phyloP scores from a whole-genome alignment of 1,140 invertebrate species.

The Heliconius hermathena region DNA sequence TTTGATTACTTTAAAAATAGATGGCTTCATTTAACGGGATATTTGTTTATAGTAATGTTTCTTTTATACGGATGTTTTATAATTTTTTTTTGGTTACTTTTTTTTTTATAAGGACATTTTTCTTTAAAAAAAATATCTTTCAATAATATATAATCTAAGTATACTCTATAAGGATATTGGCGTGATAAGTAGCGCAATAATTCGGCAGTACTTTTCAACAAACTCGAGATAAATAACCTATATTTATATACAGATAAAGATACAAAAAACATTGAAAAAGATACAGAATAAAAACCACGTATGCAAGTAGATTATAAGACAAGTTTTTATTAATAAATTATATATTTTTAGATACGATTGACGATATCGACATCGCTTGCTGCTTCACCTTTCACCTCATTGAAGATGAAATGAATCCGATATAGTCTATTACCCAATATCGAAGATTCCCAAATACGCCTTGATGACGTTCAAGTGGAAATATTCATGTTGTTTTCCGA shows the following conservation, averaged over 20 bases:
- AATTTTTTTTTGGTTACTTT: too few species aligned
- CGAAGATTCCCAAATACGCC: conserved; percentile 13
- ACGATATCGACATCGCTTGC: conserved; percentile 28
- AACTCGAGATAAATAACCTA: too few species aligned
- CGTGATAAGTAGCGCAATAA: too few species aligned
- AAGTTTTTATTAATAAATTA: conserved; percentile 47
- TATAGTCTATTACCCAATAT: conserved; percentile 25
- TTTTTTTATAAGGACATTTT: too few species aligned
- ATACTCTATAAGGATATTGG: too few species aligned
- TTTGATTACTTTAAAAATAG: conserved; percentile 55
- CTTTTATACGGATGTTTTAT: neutral
- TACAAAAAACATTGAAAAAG: too few species aligned
- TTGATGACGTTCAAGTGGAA: conserved; percentile 19
- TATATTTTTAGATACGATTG: conserved; percentile 53
- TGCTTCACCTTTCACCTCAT: conserved; percentile 45
- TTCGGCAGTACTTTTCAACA: too few species aligned
- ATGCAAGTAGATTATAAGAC: conserved; percentile 44
- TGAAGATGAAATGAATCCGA: conserved; percentile 50
- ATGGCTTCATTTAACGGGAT: conserved; percentile 42
- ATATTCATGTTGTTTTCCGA: conserved; percentile 14
- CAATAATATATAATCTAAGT: too few species aligned
- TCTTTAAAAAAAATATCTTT: too few species aligned
- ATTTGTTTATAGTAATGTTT: conserved; percentile 38
- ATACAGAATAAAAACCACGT: neutral
- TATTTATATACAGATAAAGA: too few species aligned